Conservation (phyloP, 1,140 invertebrate genomes). For the Drosophila parabipectinata region DNA sequence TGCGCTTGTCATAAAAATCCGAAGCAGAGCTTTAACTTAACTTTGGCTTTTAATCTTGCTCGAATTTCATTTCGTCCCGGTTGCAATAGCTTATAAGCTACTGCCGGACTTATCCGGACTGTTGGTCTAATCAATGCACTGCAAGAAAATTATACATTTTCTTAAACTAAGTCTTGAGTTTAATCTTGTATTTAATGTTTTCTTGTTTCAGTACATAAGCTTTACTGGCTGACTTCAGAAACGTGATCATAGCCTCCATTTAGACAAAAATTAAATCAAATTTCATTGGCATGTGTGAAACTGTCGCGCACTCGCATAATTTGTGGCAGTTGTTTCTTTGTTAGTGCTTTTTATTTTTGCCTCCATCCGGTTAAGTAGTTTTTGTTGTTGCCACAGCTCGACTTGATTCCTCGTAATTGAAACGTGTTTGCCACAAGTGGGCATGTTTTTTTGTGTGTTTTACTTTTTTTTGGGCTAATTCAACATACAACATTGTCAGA, state of each 20-base stretch:
- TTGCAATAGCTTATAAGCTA: slow-evolving; percentile 50
- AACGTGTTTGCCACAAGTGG: slow-evolving; percentile 81
- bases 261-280: slow-evolving; percentile 74
- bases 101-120: slow-evolving; percentile 8
- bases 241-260: slow-evolving; percentile 73
- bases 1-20: slow-evolving; percentile 76
- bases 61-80: slow-evolving; percentile 28
- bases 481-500: slow-evolving; percentile 50
- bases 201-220: slow-evolving; percentile 34
- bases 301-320: slow-evolving; percentile 53
- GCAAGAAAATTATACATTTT: not conserved
- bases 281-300: slow-evolving; percentile 64
- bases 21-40: slow-evolving; percentile 53
- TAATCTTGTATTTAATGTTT: not conserved
- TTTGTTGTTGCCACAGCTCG: slow-evolving; percentile 29
- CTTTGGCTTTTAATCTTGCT: slow-evolving; percentile 56
- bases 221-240: slow-evolving; percentile 46
- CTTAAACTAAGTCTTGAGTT: not conserved
- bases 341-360: slow-evolving; percentile 10
- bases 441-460: slow-evolving; percentile 41
- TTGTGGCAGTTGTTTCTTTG: slow-evolving; percentile 26
- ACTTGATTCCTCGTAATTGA: slow-evolving; percentile 71
- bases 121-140: slow-evolving; percentile 11
- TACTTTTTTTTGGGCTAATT: slow-evolving; percentile 43
- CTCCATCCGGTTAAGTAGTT: slow-evolving; percentile 41